Evolutionary conservation across 2,113 vertebrate genomes (phyloP).

Genomic region (Anguilla rostrata): DNA sequence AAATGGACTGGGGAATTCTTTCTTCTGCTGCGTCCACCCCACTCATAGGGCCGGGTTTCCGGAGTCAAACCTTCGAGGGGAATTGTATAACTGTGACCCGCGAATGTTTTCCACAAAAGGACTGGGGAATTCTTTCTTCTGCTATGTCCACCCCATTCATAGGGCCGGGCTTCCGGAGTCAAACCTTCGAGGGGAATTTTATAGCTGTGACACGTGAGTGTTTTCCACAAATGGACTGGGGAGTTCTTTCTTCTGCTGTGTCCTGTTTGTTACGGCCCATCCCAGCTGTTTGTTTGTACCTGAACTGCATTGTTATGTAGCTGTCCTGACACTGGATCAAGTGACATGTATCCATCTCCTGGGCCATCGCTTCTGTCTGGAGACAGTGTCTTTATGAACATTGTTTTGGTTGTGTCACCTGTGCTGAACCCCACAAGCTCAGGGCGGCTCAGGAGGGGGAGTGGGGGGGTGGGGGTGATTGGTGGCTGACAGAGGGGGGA

Average conservation of each 20-base stretch:
- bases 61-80: neutral
- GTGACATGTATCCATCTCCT: neutral
- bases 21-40: neutral
- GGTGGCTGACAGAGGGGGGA: neutral
- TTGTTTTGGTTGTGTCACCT: conserved; percentile 33
- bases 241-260: neutral
- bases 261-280: neutral
- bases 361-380: neutral
- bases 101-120: neutral
- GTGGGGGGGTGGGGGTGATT: neutral
- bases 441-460: conserved; percentile 3
- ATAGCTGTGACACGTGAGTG: neutral
- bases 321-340: neutral
- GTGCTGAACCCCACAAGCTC: conserved; percentile 24
- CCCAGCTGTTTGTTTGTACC: neutral
- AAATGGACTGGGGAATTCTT: too few species aligned
- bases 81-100: neutral
- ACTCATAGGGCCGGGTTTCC: neutral
- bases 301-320: neutral
- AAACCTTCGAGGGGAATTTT: neutral
- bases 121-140: neutral
- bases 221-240: neutral
- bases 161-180: neutral
- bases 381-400: neutral
- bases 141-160: neutral